These are phyloP conservation scores for Drosophila insularis DNA, from an alignment of 1,140 invertebrate genomes.

Conservation along the genomic window DNA sequence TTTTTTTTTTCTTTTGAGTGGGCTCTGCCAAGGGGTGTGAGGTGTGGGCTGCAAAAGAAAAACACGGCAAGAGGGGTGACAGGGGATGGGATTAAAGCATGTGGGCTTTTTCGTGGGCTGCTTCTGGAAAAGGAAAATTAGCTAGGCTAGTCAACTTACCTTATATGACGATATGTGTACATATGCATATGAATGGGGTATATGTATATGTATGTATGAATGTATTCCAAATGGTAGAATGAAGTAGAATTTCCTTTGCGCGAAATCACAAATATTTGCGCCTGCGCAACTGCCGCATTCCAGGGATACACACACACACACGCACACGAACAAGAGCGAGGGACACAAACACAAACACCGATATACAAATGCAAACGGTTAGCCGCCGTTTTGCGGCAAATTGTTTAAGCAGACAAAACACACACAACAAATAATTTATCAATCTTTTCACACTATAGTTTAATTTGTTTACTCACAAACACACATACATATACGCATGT, in stretches of 20 bases:
- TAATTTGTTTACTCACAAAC: constrained; percentile 58
- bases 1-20: constrained; percentile 34
- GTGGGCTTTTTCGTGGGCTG: constrained; percentile 5
- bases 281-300: constrained; percentile 70
- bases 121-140: constrained; percentile 8
- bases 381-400: constrained; percentile 56
- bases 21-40: constrained; percentile 29
- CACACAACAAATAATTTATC: constrained; percentile 28
- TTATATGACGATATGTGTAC: constrained; percentile 4
- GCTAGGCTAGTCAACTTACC: constrained; percentile 15
- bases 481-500: constrained; percentile 26
- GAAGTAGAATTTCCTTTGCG: constrained; percentile 8
- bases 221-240: constrained; percentile 14
- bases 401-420: constrained; percentile 58
- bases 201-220: not conserved
- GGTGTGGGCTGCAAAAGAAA: not conserved
- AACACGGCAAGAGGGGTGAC: not conserved
- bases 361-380: constrained; percentile 15
- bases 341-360: constrained; percentile 21
- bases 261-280: constrained; percentile 71
- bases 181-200: not conserved
- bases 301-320: constrained; percentile 45
- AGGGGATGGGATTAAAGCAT: not conserved
- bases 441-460: constrained; percentile 55
- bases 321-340: not conserved